Evolutionary conservation across 30 jellyfish, hydroid and myxozoan species (phyloP).

Genomic region (Calvadosia cruxmelitensis): DNA sequence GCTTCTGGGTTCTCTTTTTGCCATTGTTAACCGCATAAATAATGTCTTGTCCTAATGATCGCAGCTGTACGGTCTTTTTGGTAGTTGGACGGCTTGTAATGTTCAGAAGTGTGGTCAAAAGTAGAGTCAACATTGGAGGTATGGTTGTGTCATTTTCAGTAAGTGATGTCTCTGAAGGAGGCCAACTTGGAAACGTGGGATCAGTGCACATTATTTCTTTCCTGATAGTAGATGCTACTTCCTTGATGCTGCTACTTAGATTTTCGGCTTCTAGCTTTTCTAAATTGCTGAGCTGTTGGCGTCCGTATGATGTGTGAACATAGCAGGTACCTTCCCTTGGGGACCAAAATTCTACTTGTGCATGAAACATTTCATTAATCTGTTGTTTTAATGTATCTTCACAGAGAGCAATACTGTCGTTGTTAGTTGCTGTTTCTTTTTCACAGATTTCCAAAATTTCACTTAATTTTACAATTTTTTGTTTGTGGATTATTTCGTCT

Average conservation of each 20-base stretch:
- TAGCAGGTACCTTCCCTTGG: background rate
- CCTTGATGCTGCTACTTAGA: slow-evolving; percentile 5
- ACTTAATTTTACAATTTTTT: slow-evolving; percentile 6
- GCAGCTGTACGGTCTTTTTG: too few species aligned
- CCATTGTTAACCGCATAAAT: slow-evolving; percentile 5
- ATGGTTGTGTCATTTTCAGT: slow-evolving; percentile 14
- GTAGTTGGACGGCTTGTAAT: background rate
- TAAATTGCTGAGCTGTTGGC: background rate
- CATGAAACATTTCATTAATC: slow-evolving; percentile 7
- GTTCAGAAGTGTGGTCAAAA: slow-evolving; percentile 10
- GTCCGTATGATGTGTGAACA: background rate
- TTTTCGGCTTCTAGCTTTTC: background rate
- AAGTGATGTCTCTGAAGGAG: too few species aligned
- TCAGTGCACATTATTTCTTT: slow-evolving; percentile 6
- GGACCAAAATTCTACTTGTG: background rate
- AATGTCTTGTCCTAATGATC: slow-evolving; percentile 24
- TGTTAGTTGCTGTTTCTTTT: too few species aligned
- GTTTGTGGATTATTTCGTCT: slow-evolving; percentile 13
- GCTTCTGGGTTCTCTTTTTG: slow-evolving; percentile 7
- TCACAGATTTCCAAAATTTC: background rate
- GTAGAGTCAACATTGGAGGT: slow-evolving; percentile 13
- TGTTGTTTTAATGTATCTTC: background rate
- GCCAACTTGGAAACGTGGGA: slow-evolving; percentile 18
- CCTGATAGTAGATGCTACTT: slow-evolving; percentile 12
- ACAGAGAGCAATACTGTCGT: too few species aligned